Conservation (phyloP, 2,888 invertebrate genomes). For the Muschampia staudingeri region DNA sequence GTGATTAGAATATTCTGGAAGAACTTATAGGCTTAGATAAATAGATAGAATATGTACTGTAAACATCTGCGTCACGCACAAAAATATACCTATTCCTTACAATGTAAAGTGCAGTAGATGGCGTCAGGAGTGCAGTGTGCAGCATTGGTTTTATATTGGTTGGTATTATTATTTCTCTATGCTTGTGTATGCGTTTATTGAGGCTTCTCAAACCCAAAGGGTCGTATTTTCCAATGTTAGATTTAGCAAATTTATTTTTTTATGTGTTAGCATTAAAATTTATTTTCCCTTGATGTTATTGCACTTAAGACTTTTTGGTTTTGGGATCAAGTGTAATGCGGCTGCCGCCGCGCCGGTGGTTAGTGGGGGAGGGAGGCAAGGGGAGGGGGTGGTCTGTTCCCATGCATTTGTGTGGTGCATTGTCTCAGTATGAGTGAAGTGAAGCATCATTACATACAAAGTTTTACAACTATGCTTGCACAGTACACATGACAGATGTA, state of each 20-base stretch:
- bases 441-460: conserved; percentile 19
- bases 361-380: conserved; percentile 27
- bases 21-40: neutral
- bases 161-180: neutral
- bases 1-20: conserved; percentile 22
- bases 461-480: conserved; percentile 42
- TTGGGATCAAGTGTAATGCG: conserved; percentile 14
- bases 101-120: conserved; percentile 51
- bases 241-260: conserved; percentile 22
- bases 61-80: conserved; percentile 46
- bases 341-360: conserved; percentile 15
- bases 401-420: conserved; percentile 39
- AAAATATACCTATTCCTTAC: conserved; percentile 49
- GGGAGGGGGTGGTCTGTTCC: conserved; percentile 18
- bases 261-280: conserved; percentile 28
- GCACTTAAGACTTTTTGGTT: neutral
- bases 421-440: conserved; percentile 20
- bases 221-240: conserved; percentile 11
- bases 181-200: conserved; percentile 26
- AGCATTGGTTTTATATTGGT: conserved; percentile 29
- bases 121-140: conserved; percentile 60
- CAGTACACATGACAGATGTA: conserved; percentile 5
- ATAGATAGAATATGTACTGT: conserved; percentile 3
- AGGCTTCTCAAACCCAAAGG: neutral
- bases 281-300: conserved; percentile 32